Evolutionary conservation across 2,888 invertebrate species (phyloP), one percentile per base, ranked within the genome.

Genomic region (Eugnorisma glareosa): DNA sequence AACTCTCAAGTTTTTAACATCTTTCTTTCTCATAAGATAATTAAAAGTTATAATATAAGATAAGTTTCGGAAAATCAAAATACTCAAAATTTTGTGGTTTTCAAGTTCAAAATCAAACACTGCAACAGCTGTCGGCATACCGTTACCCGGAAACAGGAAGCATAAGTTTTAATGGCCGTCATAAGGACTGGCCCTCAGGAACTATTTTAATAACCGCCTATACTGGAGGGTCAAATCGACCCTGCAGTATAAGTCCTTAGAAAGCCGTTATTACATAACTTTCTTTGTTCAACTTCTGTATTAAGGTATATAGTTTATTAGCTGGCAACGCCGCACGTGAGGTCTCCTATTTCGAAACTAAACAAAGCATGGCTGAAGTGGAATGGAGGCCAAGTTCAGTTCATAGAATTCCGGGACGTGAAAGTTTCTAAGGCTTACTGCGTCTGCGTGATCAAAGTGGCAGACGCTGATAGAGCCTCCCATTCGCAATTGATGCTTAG

Each of bases 171-270:
- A 73, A 81, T 45, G 68, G 48, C n/a, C 21, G 10, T 10, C 37
- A 28, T 70, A 43, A 40, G 54, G 40, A 69, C 68, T 80, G 45
- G 40, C 75, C 59, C 61, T 43, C 6, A 35, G 54, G 15, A 85
- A 85, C 77, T 81, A 71, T 67, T 85, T 40, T 71, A 83, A 85
- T 85, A 71, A 82, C 54, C 73, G 8, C 28, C 5, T 5, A n/a
- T n/a, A 61, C 28, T 64, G 31, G 64, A 71, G 35, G 59, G 43
- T 64, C 59, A 59, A 10, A 43, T 18, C 31, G 13, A 76, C 35
- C 51, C 51, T 54, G 18, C 45, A 67, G 24, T 68, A 11, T 54
- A 63, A 61, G 35, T 43, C 57, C 63, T 57, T 63, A 10, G 35
- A 63, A 67, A 59, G 57, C 57, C 15, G n/a, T 66, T 76, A 69